Conservation (phyloP, 2,797 vertebrate species). For the Xyrichtys novacula region DNA sequence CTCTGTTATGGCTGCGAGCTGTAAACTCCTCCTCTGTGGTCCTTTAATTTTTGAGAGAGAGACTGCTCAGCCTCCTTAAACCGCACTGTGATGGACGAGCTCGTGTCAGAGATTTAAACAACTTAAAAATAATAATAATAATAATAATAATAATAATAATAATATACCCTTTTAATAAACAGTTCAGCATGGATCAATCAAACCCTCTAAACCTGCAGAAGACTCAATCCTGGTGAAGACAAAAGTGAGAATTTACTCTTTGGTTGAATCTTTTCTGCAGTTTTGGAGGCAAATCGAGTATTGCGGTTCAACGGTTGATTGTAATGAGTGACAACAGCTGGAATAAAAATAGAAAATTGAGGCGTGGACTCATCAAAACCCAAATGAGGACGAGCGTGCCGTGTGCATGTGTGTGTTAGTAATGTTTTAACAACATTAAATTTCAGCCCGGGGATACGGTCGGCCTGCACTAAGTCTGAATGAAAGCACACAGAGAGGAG, state of each 20-base stretch:
- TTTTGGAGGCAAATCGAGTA: neutral
- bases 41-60: neutral
- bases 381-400: conserved; percentile 3
- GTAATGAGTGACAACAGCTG: neutral
- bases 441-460: conserved; percentile 14
- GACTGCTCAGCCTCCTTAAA: neutral
- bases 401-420: conserved; percentile 42
- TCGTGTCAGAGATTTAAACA: neutral
- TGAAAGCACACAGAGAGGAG: neutral
- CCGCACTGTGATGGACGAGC: neutral
- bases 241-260: too few species aligned
- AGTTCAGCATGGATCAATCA: too few species aligned
- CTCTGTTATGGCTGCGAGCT: conserved; percentile 1
- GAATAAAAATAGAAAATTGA: conserved; percentile 2
- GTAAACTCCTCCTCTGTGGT: neutral
- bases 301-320: neutral
- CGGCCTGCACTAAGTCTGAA: conserved; percentile 6
- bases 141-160: too few species aligned
- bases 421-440: conserved; percentile 33
- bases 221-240: too few species aligned
- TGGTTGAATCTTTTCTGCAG: neutral
- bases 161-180: too few species aligned
- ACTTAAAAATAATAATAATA: too few species aligned
- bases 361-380: conserved; percentile 2
- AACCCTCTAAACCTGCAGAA: too few species aligned